Conservation (phyloP, 2,888 invertebrate genomes). For the Agriopis leucophaearia region DNA sequence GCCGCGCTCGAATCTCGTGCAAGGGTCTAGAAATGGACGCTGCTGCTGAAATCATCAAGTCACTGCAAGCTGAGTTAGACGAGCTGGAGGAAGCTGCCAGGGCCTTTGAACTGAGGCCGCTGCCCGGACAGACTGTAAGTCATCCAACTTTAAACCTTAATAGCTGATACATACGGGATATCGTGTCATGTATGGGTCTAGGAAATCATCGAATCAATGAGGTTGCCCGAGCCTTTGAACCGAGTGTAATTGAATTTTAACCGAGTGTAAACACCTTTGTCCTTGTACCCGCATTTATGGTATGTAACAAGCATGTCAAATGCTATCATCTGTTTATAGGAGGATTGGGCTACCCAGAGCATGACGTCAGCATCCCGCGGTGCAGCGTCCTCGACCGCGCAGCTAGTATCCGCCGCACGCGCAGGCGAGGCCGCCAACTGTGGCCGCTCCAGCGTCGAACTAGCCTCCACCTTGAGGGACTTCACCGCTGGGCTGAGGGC, state of each 20-base stretch:
- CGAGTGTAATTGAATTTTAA: too few species aligned
- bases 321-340: constrained; percentile 50
- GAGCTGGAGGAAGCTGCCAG: constrained; percentile 92
- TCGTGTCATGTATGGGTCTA: too few species aligned
- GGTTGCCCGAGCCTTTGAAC: too few species aligned
- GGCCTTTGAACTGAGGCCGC: constrained; percentile 90
- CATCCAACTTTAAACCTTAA: not conserved
- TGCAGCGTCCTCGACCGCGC: constrained; percentile 94
- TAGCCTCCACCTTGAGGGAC: constrained; percentile 91
- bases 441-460: constrained; percentile 91
- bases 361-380: constrained; percentile 87
- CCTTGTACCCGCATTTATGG: too few species aligned
- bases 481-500: constrained; percentile 92
- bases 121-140: constrained; percentile 93
- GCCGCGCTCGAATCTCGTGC: constrained; percentile 91
- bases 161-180: not conserved
- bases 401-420: constrained; percentile 94
- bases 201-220: too few species aligned
- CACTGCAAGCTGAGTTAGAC: constrained; percentile 92
- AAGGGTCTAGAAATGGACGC: constrained; percentile 94
- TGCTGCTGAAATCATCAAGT: constrained; percentile 93
- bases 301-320: not conserved
- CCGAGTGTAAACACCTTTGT: too few species aligned
- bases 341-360: constrained; percentile 81
- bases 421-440: constrained; percentile 92